Evolutionary conservation across 2,797 vertebrate genomes (phyloP).

Genomic region (Centroberyx gerrardi): DNA sequence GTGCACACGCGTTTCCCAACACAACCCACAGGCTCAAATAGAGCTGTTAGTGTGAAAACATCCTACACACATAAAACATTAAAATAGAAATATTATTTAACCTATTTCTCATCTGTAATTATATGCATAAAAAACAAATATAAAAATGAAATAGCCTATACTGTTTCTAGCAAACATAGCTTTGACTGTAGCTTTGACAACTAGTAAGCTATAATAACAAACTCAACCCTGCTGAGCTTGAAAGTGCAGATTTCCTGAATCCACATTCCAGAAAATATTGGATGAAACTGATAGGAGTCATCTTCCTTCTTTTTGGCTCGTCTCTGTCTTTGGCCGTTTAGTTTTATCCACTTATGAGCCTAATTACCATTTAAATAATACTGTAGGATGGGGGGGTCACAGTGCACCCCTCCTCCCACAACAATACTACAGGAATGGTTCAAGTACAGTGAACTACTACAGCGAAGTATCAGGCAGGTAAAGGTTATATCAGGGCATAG

Average conservation of each 20-base stretch:
- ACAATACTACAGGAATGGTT: neutral
- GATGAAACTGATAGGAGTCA: too few species aligned
- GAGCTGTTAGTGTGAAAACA: constrained; percentile 19
- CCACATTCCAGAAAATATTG: too few species aligned
- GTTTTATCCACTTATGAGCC: neutral
- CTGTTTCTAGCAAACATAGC: neutral
- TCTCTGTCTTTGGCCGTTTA: neutral
- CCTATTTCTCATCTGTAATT: neutral
- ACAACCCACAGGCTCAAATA: neutral
- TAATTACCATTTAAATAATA: constrained; percentile 12
- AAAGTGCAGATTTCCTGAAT: constrained; percentile 39
- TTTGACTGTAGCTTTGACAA: neutral
- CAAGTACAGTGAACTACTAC: constrained; percentile 14
- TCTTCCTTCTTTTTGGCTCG: too few species aligned
- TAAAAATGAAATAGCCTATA: constrained; percentile 27
- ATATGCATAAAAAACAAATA: constrained; percentile 32
- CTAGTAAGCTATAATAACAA: constrained; percentile 5
- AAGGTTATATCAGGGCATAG: neutral
- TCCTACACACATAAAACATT: constrained; percentile 4
- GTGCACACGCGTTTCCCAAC: neutral
- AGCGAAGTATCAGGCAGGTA: neutral
- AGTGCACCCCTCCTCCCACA: neutral
- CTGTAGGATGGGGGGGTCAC: neutral
- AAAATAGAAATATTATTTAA: neutral
- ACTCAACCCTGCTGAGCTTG: constrained; percentile 36